phyloP scores from a whole-genome alignment of 1,140 invertebrate genomes.

The Philotrypesis tridentata region DNA sequence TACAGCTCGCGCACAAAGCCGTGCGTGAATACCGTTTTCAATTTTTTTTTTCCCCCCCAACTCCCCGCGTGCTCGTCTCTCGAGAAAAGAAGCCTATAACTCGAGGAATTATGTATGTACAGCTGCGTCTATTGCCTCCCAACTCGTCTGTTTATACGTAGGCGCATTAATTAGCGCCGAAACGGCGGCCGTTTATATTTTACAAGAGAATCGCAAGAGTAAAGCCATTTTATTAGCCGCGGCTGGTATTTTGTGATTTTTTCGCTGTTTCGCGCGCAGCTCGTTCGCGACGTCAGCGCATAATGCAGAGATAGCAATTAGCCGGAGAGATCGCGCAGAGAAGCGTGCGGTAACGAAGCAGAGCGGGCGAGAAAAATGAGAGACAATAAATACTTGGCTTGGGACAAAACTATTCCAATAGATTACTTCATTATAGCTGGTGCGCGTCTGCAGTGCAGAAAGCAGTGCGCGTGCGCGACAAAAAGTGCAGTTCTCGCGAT shows the following conservation, averaged over 20 bases:
- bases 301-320: neutral
- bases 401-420: constrained; percentile 17
- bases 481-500: neutral
- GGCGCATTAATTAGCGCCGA: neutral
- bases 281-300: too few species aligned
- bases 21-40: neutral
- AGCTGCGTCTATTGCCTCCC: neutral
- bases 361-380: neutral
- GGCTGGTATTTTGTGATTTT: neutral
- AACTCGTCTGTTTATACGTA: neutral
- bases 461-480: neutral
- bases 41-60: too few species aligned
- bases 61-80: too few species aligned
- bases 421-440: neutral
- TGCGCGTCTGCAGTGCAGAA: too few species aligned
- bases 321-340: neutral
- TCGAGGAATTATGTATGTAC: neutral
- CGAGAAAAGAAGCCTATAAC: neutral
- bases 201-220: too few species aligned
- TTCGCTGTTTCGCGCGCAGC: too few species aligned
- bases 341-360: neutral
- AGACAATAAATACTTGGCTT: neutral
- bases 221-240: neutral
- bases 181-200: neutral
- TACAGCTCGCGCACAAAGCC: neutral